Evolutionary conservation across 2,113 vertebrate genomes (phyloP).

Genomic region (Myrmecobius fasciatus): DNA sequence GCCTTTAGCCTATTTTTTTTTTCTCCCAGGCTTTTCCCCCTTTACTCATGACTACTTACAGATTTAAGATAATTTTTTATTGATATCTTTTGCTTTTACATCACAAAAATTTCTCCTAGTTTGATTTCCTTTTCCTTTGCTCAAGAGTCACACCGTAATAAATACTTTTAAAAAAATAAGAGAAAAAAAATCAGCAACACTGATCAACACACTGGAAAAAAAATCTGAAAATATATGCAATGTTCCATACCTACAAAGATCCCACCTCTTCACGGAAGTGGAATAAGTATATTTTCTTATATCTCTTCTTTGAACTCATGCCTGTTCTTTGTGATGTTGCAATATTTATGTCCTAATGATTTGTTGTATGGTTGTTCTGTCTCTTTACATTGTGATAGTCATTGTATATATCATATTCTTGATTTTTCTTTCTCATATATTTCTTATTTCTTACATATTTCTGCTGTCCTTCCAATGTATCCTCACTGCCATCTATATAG

Average conservation of each 20-base stretch:
- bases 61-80: not conserved
- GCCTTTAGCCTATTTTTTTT: not conserved
- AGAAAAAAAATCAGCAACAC: not conserved
- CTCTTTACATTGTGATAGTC: not conserved
- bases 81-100: not conserved
- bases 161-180: not conserved
- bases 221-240: not conserved
- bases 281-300: not conserved
- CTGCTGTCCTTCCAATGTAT: not conserved
- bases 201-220: not conserved
- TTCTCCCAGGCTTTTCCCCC: not conserved
- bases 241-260: not conserved
- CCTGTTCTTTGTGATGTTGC: not conserved
- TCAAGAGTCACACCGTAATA: not conserved
- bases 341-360: not conserved
- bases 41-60: not conserved
- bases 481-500: slow-evolving; percentile 1
- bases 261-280: not conserved
- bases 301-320: not conserved
- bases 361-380: not conserved
- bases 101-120: not conserved
- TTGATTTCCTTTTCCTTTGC: not conserved
- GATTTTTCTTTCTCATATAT: not conserved
- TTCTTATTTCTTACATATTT: not conserved
- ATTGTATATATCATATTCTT: not conserved